These are phyloP conservation scores for Acanthurus lineatus DNA, from an alignment of 2,797 vertebrate species.

Conservation along the genomic window DNA sequence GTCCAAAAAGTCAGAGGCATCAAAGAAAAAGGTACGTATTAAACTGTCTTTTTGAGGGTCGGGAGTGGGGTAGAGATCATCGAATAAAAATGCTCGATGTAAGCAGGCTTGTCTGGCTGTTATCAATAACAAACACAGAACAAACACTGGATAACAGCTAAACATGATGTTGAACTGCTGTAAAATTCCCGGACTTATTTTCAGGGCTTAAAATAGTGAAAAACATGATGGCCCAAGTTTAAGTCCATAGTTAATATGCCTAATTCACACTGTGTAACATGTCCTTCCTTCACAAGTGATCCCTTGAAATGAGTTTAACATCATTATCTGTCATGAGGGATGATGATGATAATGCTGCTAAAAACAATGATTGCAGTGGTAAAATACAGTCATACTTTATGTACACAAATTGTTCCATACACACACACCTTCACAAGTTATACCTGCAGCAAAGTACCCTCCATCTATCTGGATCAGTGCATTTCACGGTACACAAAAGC, in stretches of 20 bases:
- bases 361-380: not conserved
- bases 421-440: too few relatives aligned
- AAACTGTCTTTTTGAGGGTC: not conserved
- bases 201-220: not conserved
- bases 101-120: not conserved
- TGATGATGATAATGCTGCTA: not conserved
- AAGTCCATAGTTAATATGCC: not conserved
- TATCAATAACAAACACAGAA: not conserved
- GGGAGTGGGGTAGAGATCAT: not conserved
- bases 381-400: not conserved
- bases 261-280: not conserved
- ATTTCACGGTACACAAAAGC: not conserved
- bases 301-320: not conserved
- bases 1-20: slow-evolving; percentile 95
- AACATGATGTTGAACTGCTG: not conserved
- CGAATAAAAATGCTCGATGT: not conserved
- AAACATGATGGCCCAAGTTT: not conserved
- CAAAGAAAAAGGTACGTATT: slow-evolving; percentile 94
- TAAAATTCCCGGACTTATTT: not conserved
- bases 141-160: not conserved
- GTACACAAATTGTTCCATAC: not conserved
- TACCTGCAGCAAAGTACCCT: not conserved
- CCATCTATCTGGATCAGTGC: not conserved
- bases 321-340: not conserved
- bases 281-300: not conserved